Evolutionary conservation across 2,113 vertebrate genomes (phyloP).

Genomic region (Halichoerus grypus): DNA sequence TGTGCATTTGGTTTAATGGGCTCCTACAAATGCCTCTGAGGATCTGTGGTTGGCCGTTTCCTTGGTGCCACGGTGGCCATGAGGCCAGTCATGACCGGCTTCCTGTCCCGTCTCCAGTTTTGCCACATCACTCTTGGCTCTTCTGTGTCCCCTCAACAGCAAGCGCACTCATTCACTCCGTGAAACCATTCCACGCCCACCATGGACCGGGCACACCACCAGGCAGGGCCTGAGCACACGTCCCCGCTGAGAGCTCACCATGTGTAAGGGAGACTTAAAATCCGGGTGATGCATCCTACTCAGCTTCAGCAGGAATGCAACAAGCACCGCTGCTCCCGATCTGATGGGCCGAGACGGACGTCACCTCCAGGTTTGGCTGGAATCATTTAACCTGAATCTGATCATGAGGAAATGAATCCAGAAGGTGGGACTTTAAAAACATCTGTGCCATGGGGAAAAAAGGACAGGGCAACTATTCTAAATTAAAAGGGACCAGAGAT

Average conservation of each 20-base stretch:
- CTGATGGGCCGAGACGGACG: not conserved
- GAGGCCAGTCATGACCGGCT: not conserved
- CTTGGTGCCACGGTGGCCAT: no score
- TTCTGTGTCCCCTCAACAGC: not conserved
- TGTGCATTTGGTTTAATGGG: no score
- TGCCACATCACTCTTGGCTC: not conserved
- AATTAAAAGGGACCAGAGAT: not conserved
- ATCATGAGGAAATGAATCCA: not conserved
- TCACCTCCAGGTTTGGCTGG: not conserved
- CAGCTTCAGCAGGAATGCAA: fast-evolving
- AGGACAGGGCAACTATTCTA: not conserved
- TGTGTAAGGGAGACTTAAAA: not conserved
- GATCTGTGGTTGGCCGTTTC: not conserved
- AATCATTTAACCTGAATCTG: not conserved
- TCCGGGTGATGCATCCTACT: no score
- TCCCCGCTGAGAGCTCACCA: not conserved
- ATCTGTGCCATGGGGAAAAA: not conserved
- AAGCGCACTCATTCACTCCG: no score
- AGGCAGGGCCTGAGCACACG: not conserved
- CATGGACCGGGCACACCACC: fast-evolving
- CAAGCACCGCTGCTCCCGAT: not conserved
- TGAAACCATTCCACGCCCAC: not conserved
- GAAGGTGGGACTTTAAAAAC: not conserved
- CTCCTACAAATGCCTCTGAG: not conserved
- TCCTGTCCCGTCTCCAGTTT: not conserved